Evolutionary conservation across 2,888 invertebrate species (phyloP), one percentile per base, ranked within the genome.

Genomic region (Parthenolecanium corni): DNA sequence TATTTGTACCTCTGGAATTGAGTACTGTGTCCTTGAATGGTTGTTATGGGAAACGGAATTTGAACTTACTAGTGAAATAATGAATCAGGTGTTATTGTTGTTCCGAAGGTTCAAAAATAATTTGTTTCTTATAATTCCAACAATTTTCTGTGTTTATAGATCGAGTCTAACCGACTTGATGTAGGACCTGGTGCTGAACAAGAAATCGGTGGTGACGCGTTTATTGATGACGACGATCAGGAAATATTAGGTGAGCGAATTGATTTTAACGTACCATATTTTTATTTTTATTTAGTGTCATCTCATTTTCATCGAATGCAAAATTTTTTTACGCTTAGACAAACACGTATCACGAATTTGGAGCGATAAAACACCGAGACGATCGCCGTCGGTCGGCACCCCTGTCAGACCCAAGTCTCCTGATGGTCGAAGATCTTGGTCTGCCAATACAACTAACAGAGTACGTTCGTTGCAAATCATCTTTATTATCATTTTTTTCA

Each of bases 291-390:
- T 54, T 11, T 54, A n/a, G n/a, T n/a, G n/a, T 5, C 38, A 11
- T 2, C 4, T 2, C n/a, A n/a, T 11, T 11, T 46, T n/a, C n/a
- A n/a, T n/a, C n/a, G 2, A 40, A n/a, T 40, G 2, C 40, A 40
- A 12, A n/a, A 40, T 14, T 14, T 40, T 40, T 2, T 40, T 2
- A 12, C n/a, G 12, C n/a, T 40, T 40, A 75, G 93, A 93, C 75
- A 85, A 91, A 72, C 93, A 93, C 76, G 88, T 91, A 65, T 89
- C 89, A 31, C 80, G 90, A 65, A 88, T 92, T 66, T 92, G 90
- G 84, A 85, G 87, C 65, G 89, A 90, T 75, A 80, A 83, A 70
- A 91, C 92, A 66, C 87, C 63, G 18, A 31, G 46, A 46, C 20
- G 53, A 92, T 66, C 85, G 52, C 91, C 88, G 64, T 86, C 85